phyloP scores from a whole-genome alignment of 37 sponge, comb jelly and placozoan species.

The Bolinopsis microptera region DNA sequence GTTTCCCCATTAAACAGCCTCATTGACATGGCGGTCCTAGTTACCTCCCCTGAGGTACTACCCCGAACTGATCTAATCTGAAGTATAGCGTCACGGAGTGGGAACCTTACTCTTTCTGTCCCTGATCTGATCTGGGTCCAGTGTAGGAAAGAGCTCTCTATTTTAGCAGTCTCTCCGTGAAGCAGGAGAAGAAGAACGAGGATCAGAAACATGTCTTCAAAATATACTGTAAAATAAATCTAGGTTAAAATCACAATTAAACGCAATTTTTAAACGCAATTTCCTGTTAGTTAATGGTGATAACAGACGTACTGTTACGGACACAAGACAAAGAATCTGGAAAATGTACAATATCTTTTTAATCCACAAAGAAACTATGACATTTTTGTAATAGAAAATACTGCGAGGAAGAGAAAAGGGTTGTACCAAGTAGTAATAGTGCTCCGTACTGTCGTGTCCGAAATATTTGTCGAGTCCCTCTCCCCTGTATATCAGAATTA shows the following conservation, averaged over 20 bases:
- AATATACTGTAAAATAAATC: no score
- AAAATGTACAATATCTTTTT: no score
- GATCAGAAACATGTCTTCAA: neutral
- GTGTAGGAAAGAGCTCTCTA: neutral
- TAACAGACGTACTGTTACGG: no score
- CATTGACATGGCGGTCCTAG: neutral
- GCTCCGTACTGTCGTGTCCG: no score
- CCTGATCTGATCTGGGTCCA: neutral
- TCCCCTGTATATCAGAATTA: neutral
- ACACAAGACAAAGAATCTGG: no score
- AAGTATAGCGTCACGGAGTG: neutral
- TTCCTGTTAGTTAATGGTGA: no score
- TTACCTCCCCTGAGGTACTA: neutral
- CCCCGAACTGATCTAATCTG: neutral
- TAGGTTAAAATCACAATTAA: no score
- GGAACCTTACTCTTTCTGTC: neutral
- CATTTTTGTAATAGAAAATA: no score
- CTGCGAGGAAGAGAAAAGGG: no score
- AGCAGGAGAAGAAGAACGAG: neutral
- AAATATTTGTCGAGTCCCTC: neutral
- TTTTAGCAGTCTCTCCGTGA: neutral
- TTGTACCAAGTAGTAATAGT: no score
- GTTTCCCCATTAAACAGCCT: neutral
- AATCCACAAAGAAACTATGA: no score
- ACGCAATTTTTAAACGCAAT: no score